phyloP scores from a whole-genome alignment of 2,113 vertebrate species.

The Sigmodon hispidus region DNA sequence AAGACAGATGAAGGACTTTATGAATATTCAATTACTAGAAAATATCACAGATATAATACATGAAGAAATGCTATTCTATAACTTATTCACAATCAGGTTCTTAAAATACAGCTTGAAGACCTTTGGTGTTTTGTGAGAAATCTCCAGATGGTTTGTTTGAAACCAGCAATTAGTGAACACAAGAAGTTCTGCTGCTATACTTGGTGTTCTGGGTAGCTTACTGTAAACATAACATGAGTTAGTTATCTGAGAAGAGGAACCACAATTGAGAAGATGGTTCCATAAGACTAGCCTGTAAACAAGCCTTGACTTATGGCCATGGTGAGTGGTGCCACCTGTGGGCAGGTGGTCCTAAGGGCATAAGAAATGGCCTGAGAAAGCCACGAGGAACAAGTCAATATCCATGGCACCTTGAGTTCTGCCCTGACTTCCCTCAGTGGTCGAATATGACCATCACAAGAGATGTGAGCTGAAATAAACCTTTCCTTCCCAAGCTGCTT shows the following conservation, averaged over 20 bases:
- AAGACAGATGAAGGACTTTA: conserved; percentile 29
- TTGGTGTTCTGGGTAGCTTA: background rate
- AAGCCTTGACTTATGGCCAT: background rate
- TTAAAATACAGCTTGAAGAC: background rate
- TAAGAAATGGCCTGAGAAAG: background rate
- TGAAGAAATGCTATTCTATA: background rate
- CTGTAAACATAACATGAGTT: background rate
- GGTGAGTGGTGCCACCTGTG: background rate
- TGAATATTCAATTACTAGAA: background rate
- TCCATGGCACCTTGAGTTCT: background rate
- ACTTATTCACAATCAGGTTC: background rate
- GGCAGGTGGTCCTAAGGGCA: background rate
- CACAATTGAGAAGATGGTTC: background rate
- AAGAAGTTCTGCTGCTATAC: background rate
- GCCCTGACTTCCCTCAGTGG: background rate
- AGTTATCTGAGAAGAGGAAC: background rate
- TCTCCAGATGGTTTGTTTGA: background rate
- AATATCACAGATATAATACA: background rate
- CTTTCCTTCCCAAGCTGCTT: background rate
- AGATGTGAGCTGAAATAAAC: background rate
- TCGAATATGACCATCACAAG: background rate
- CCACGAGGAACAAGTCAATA: background rate
- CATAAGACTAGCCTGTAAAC: background rate
- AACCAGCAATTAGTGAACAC: background rate
- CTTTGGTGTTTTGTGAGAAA: background rate